A percentile compares a stretch with the other conserved stretches of the same genome.
Evolutionary conservation across 2,113 vertebrate species (phyloP).

Genomic region (Accipiter virgatus): DNA sequence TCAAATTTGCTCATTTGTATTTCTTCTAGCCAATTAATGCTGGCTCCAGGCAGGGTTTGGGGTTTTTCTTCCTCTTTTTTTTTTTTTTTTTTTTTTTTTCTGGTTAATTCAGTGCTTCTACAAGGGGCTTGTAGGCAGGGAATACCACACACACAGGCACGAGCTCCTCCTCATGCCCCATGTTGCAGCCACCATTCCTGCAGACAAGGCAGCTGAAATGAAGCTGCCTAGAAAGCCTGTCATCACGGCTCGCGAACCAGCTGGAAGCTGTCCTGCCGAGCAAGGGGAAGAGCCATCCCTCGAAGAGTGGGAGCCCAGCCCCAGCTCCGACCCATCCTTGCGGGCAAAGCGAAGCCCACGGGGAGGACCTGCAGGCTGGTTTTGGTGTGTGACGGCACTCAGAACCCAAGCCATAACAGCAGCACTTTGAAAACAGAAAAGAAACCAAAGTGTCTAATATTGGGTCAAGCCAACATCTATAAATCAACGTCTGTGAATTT

Average conservation of each 20-base stretch:
- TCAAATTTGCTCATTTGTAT: neutral
- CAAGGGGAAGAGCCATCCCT: constrained; percentile 7
- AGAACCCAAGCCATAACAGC: constrained; percentile 71
- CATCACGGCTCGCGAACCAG: constrained; percentile 1
- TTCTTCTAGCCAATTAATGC: neutral
- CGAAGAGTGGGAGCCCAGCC: neutral
- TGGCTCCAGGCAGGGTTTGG: neutral
- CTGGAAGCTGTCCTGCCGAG: neutral
- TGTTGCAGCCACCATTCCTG: constrained; percentile 9
- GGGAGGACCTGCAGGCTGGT: constrained; percentile 28
- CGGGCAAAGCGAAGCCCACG: accelerated
- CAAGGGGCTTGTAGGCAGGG: neutral
- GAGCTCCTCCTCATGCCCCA: neutral
- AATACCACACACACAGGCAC: constrained; percentile 22
- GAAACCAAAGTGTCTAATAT: constrained; percentile 70
- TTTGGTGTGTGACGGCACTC: constrained; percentile 46
- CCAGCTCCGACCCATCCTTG: neutral
- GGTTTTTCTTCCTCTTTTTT: neutral
- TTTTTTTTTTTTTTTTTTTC: neutral
- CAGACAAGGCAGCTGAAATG: neutral
- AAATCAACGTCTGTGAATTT: constrained; percentile 79
- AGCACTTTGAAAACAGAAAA: constrained; percentile 68
- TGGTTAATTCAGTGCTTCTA: neutral
- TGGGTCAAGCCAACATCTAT: constrained; percentile 72
- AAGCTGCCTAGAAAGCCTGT: constrained; percentile 42